Base-by-base conservation (phyloP, 2,113 vertebrate genomes). In the Gallinago media region DNA sequence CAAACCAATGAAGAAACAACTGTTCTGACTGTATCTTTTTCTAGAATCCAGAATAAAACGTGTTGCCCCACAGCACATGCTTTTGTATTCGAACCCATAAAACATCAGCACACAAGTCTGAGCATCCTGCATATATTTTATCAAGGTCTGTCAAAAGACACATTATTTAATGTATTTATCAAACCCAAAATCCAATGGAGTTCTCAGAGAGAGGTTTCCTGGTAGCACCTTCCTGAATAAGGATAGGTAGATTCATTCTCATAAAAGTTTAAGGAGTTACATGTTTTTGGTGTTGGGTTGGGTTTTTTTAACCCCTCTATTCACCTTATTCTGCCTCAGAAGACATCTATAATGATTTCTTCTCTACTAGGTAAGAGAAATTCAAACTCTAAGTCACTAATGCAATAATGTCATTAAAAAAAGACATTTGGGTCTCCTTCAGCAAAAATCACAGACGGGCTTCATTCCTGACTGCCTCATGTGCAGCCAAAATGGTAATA, bases 401-500 rank as follows among this genome's bases (percentile, higher is more conserved):
- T 62, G 49, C 27, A 91, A 78, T 94, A 80, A 86, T 46, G 59
- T 49, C 88, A 94, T 94, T 92, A 87, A 58, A 91, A 91, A 71
- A 89, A 95, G 83, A 84, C 92, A 94, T 92, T 54, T 91, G 76
- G 52, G 83, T 96, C 85, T 96, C 94, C 92, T 96, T 96, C 80
- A 94, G 80, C 67, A 91, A 93, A 81, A 84, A 92, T 36, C 88
- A 91, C 85, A 96, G 88, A 67, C 8, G 1, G 55, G 70, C 72
- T 95, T 93, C 83, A 72, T 87, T 91, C 86, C 54, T 87, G 86
- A 75, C 62, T 87, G 88, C 56, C 68, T 87, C 62, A 9, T 17
- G 17, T 62, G 73, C 79, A 95, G 91, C 86, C 92, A 96, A 95
- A 97, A 91, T 46, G 75, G 66, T 92, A 90, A 96, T 96, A 96